These are phyloP conservation scores for Cheilosia grossa DNA, from an alignment of 2,888 invertebrate genomes.

Conservation along the genomic window DNA sequence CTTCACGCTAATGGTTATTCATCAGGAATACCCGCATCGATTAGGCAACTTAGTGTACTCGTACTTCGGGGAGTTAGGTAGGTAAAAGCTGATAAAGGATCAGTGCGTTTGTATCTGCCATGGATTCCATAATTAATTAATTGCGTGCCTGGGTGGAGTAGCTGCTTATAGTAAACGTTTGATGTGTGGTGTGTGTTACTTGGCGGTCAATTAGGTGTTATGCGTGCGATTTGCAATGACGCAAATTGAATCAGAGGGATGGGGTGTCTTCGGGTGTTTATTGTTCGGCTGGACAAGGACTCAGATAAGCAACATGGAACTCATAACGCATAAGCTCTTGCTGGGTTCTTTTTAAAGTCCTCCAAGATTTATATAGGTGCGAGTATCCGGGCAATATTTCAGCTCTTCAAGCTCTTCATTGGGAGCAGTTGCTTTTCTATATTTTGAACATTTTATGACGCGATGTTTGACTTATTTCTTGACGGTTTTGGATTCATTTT, in stretches of 20 bases:
- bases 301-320: too few species aligned
- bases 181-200: conserved; percentile 5
- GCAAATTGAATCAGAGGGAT: not conserved
- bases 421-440: too few species aligned
- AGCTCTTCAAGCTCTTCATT: too few species aligned
- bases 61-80: conserved; percentile 17
- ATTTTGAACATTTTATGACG: too few species aligned
- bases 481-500: too few species aligned
- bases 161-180: not conserved
- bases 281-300: too few species aligned
- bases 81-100: conserved; percentile 27
- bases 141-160: conserved; percentile 28
- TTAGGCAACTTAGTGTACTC: conserved; percentile 13
- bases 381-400: too few species aligned
- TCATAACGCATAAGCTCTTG: too few species aligned
- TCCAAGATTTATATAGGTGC: too few species aligned
- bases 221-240: not conserved
- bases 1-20: conserved; percentile 37
- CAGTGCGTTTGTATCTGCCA: not conserved
- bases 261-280: not conserved
- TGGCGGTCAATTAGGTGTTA: not conserved
- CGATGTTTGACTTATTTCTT: too few species aligned
- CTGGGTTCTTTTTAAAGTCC: too few species aligned
- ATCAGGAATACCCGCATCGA: conserved; percentile 47
- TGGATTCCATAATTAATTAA: conserved; percentile 36